phyloP scores from a whole-genome alignment of 2,113 vertebrate species.

The Pachypanchax playfairii region DNA sequence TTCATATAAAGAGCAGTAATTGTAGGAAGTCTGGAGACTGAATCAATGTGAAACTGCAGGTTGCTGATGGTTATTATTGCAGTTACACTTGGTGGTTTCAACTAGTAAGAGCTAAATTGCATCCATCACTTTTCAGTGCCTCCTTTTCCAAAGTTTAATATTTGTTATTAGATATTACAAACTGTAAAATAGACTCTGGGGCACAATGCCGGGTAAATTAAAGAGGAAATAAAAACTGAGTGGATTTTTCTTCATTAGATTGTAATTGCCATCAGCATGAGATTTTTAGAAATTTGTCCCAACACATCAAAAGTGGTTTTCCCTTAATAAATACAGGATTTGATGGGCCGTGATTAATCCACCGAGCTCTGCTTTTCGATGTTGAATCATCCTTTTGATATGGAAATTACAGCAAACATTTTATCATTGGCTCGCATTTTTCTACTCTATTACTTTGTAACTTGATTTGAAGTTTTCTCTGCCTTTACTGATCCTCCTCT shows the following conservation, averaged over 20 bases:
- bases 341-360: constrained; percentile 41
- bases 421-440: constrained; percentile 28
- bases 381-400: constrained; percentile 32
- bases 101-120: constrained; percentile 19
- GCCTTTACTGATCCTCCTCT: constrained; percentile 14
- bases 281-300: constrained; percentile 42
- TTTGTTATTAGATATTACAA: constrained; percentile 36
- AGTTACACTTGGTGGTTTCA: constrained; percentile 8
- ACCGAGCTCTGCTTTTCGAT: constrained; percentile 13
- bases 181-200: constrained; percentile 19
- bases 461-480: constrained; percentile 48
- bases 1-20: constrained; percentile 10
- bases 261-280: constrained; percentile 58
- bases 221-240: constrained; percentile 31
- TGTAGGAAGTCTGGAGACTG: not conserved
- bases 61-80: constrained; percentile 7
- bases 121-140: constrained; percentile 1
- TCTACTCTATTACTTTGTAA: constrained; percentile 41
- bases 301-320: constrained; percentile 35
- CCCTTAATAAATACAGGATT: constrained; percentile 36
- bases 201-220: constrained; percentile 16
- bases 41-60: constrained; percentile 3
- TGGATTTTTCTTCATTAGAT: constrained; percentile 65
- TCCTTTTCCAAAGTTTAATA: constrained; percentile 31
- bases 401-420: constrained; percentile 20